These are phyloP conservation scores for Sinohyriopsis cumingii DNA, from an alignment of 2,888 invertebrate species.

Conservation along the genomic window DNA sequence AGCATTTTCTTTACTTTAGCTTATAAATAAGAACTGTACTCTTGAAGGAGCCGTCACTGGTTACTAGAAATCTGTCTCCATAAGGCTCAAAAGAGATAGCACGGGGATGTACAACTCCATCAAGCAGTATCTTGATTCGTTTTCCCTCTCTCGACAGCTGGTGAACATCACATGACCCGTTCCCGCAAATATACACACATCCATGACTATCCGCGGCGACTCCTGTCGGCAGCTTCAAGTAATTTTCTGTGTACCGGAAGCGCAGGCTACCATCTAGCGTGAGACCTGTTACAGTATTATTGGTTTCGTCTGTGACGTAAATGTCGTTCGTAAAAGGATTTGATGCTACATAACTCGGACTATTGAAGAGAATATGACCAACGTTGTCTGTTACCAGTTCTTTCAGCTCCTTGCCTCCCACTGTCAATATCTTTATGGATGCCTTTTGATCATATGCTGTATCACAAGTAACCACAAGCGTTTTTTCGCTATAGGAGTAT, in stretches of 20 bases:
- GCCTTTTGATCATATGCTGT: constrained; percentile 26
- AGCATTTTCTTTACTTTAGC: constrained; percentile 6
- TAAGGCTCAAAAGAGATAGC: constrained; percentile 40
- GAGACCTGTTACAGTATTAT: constrained; percentile 33
- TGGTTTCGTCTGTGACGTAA: constrained; percentile 37
- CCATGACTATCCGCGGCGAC: constrained; percentile 39
- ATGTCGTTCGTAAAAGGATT: constrained; percentile 39
- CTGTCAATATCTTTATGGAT: constrained; percentile 29
- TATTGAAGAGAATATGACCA: constrained; percentile 20
- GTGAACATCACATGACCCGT: constrained; percentile 38
- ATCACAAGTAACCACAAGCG: constrained; percentile 33
- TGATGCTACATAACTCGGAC: constrained; percentile 34
- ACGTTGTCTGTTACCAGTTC: constrained; percentile 26
- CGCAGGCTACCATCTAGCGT: constrained; percentile 32
- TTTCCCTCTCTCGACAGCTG: constrained; percentile 35
- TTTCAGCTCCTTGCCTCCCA: constrained; percentile 27
- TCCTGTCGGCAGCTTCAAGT: constrained; percentile 33
- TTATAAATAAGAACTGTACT: constrained; percentile 33
- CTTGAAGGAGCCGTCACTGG: constrained; percentile 36
- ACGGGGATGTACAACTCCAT: constrained; percentile 34
- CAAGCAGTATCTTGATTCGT: constrained; percentile 28
- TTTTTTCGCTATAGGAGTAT: constrained; percentile 30
- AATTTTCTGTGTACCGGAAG: constrained; percentile 23
- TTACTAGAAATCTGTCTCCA: constrained; percentile 30
- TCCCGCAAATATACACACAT: constrained; percentile 38